Percentiles rank a stretch among this genome's conserved stretches.
Conservation (phyloP, 2,888 invertebrate genomes). For the Drosophila rellima region DNA sequence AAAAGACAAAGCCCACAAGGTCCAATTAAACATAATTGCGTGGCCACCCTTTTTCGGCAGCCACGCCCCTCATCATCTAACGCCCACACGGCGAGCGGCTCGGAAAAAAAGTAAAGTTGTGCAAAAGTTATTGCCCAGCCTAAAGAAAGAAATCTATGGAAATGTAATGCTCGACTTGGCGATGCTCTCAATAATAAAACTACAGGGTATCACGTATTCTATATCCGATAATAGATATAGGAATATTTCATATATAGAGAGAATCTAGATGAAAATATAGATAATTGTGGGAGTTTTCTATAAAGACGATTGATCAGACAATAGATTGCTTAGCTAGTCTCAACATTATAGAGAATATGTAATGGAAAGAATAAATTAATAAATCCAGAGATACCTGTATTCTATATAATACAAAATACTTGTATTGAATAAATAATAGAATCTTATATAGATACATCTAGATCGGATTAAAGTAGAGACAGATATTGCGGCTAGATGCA, state of each 20-base stretch:
- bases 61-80: slow-evolving; percentile 42
- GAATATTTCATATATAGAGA: too few species aligned
- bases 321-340: neutral
- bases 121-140: slow-evolving; percentile 40
- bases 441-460: too few species aligned
- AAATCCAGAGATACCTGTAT: too few species aligned
- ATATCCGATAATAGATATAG: too few species aligned
- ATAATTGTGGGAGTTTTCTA: neutral
- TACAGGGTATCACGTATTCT: too few species aligned
- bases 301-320: neutral
- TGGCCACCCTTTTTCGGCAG: slow-evolving; percentile 21
- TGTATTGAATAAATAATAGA: too few species aligned
- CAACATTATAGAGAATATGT: too few species aligned
- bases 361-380: too few species aligned
- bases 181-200: slow-evolving; percentile 17
- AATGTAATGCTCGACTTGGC: slow-evolving; percentile 15
- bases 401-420: too few species aligned
- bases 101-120: slow-evolving; percentile 25
- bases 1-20: slow-evolving; percentile 66
- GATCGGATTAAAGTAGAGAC: too few species aligned
- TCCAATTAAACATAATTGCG: slow-evolving; percentile 78
- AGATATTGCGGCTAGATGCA: too few species aligned
- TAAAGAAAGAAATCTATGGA: slow-evolving; percentile 12
- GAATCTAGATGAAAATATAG: neutral
- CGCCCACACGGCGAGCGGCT: slow-evolving; percentile 18